Evolutionary conservation across 2,888 invertebrate species (phyloP).

Genomic region (Cryptocheilus praepositus): DNA sequence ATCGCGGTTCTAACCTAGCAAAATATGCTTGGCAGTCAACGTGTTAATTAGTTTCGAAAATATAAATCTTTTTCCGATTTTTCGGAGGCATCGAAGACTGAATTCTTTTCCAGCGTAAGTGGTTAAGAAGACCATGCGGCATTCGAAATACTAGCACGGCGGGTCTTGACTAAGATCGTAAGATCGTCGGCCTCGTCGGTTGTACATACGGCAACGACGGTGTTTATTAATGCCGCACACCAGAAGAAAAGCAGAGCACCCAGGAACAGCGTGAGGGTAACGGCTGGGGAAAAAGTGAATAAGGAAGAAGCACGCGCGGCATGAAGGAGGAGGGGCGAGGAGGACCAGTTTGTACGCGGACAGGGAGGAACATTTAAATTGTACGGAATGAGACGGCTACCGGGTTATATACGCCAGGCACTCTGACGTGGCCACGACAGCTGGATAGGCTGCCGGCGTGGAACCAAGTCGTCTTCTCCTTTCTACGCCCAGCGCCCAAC

Average conservation of each 20-base stretch:
- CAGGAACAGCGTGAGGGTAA: not conserved
- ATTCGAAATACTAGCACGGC: too few relatives aligned
- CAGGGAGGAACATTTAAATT: conserved; percentile 43
- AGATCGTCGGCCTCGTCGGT: too few relatives aligned
- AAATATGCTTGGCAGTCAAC: too few relatives aligned
- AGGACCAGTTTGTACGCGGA: conserved; percentile 28
- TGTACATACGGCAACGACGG: too few relatives aligned
- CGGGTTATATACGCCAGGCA: conserved; percentile 34
- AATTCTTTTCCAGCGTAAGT: too few relatives aligned
- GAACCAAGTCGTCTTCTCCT: conserved; percentile 33
- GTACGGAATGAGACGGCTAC: conserved; percentile 32
- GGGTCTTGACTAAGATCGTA: too few relatives aligned
- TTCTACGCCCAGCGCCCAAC: conserved; percentile 32
- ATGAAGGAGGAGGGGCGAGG: not conserved
- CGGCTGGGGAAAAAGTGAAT: not conserved
- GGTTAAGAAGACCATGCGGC: too few relatives aligned
- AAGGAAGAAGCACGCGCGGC: not conserved
- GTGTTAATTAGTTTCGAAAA: too few relatives aligned
- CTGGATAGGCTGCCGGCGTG: conserved; percentile 41
- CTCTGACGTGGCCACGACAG: conserved; percentile 52
- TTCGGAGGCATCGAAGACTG: too few relatives aligned
- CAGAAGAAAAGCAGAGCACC: not conserved
- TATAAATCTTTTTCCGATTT: too few relatives aligned
- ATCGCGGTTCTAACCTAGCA: too few relatives aligned
- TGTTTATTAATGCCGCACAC: too few relatives aligned